These are phyloP conservation scores for Hyaena hyaena DNA, from an alignment of 2,113 vertebrate genomes.

Conservation along the genomic window DNA sequence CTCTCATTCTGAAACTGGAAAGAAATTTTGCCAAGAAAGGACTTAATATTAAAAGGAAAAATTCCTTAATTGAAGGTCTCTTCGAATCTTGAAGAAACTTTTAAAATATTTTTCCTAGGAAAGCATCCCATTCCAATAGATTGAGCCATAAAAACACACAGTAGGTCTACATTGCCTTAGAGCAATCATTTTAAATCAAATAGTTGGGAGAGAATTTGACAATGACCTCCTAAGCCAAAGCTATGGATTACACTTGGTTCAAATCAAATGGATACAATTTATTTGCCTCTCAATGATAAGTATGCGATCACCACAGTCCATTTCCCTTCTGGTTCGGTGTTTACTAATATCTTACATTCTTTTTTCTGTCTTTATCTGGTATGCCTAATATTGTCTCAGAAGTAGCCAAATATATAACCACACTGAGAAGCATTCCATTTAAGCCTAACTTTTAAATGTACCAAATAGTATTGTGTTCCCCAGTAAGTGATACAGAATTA, in stretches of 20 bases:
- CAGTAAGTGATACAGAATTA: not conserved
- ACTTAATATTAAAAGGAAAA: not conserved
- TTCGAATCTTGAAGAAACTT: not conserved
- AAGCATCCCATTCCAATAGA: not conserved
- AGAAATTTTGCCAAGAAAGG: not conserved
- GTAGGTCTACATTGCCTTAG: not conserved
- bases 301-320: not conserved
- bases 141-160: not conserved
- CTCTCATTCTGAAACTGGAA: not conserved
- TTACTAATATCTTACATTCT: not conserved
- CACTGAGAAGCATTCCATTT: not conserved
- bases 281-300: not conserved
- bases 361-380: conserved; percentile 10
- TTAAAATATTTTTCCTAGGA: not conserved
- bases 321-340: not conserved
- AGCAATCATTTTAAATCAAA: not conserved
- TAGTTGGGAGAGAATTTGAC: not conserved
- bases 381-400: not conserved
- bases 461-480: not conserved
- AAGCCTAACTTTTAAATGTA: not conserved
- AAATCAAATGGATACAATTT: not conserved
- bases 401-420: not conserved
- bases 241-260: not conserved
- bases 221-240: not conserved
- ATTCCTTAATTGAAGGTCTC: not conserved